Conservation (phyloP, 2,888 invertebrate genomes). For the Dorcus hopei region DNA sequence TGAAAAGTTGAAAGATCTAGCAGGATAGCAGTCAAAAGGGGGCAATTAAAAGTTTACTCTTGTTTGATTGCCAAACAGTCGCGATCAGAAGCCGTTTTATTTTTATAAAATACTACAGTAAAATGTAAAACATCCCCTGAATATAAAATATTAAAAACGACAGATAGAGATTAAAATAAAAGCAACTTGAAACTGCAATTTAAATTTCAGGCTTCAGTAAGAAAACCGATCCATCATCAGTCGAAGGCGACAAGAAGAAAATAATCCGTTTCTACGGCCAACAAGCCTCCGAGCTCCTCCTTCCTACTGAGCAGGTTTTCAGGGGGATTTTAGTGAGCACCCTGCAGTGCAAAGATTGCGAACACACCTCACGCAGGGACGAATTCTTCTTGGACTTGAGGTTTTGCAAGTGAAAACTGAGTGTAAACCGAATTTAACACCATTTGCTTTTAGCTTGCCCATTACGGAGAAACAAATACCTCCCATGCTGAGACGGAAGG, state of each 20-base stretch:
- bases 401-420: slow-evolving; percentile 18
- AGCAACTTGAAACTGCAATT: background rate
- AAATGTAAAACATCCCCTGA: background rate
- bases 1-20: too few relatives aligned
- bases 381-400: slow-evolving; percentile 90
- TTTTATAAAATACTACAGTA: too few relatives aligned
- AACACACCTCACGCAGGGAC: slow-evolving; percentile 78
- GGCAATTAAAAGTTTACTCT: too few relatives aligned
- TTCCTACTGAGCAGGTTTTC: slow-evolving; percentile 88
- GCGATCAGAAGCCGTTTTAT: too few relatives aligned
- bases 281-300: slow-evolving; percentile 72
- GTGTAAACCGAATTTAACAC: background rate
- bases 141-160: background rate
- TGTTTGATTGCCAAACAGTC: too few relatives aligned
- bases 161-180: background rate
- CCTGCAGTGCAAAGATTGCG: slow-evolving; percentile 84
- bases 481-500: slow-evolving; percentile 55
- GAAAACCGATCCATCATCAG: slow-evolving; percentile 71
- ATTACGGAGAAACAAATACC: slow-evolving; percentile 76
- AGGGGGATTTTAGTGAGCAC: slow-evolving; percentile 90
- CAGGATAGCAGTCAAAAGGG: too few relatives aligned
- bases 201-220: slow-evolving; percentile 52
- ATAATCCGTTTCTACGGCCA: slow-evolving; percentile 81
- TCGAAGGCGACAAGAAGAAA: slow-evolving; percentile 71
- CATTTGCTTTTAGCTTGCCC: slow-evolving; percentile 68